Evolutionary conservation across 2,888 invertebrate genomes (phyloP).

Genomic region (Tenthredo amoena): DNA sequence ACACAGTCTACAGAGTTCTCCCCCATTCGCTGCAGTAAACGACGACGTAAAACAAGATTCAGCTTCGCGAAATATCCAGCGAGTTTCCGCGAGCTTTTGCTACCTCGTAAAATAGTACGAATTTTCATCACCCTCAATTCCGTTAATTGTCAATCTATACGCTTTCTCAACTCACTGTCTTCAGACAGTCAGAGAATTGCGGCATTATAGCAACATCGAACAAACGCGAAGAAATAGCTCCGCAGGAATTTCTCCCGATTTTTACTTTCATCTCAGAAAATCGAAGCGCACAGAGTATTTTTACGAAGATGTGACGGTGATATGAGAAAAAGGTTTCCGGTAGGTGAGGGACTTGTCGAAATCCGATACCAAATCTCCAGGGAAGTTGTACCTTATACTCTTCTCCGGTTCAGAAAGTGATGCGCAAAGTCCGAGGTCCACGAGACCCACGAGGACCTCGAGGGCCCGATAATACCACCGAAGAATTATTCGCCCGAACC

Average conservation of each 20-base stretch:
- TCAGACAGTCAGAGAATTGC: background rate
- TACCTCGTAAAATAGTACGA: background rate
- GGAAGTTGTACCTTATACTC: background rate
- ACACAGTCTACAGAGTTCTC: background rate
- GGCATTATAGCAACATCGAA: background rate
- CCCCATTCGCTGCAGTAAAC: background rate
- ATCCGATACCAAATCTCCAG: conserved; percentile 8
- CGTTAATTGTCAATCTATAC: background rate
- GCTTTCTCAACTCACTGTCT: background rate
- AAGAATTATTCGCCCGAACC: conserved; percentile 21
- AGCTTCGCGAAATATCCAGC: background rate
- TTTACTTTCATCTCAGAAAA: background rate
- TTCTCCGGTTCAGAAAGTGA: background rate
- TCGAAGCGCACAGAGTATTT: conserved; percentile 2
- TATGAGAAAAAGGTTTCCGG: background rate
- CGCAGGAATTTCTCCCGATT: background rate
- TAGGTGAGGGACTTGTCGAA: conserved; percentile 6
- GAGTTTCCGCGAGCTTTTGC: background rate
- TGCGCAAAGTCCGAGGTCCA: conserved; percentile 17
- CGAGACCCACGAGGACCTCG: background rate
- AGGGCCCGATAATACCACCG: background rate
- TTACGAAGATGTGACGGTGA: background rate
- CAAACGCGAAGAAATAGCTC: background rate
- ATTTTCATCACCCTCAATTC: background rate
- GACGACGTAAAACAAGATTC: background rate